Percentiles rank a stretch among this genome's conserved stretches.
These are phyloP conservation scores for Lanius collurio DNA, from an alignment of 2,113 vertebrate genomes.

Conservation along the genomic window DNA sequence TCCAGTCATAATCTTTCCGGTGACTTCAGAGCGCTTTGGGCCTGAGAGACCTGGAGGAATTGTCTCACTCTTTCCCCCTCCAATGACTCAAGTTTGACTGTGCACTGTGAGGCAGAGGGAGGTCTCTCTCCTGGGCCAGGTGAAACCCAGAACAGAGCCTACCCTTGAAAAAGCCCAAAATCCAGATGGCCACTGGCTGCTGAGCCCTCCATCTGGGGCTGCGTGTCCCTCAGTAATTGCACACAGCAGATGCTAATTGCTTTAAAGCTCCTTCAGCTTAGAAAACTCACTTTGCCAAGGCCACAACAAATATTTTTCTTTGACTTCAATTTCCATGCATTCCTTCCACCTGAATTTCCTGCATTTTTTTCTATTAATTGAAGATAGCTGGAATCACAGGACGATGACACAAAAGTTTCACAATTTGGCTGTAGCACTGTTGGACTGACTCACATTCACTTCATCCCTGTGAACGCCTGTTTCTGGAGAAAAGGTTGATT, in stretches of 20 bases:
- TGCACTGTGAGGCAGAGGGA: not conserved
- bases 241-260: constrained; percentile 35
- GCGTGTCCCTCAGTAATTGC: not conserved
- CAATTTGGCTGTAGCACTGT: not conserved
- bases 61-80: not conserved
- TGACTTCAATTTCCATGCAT: constrained; percentile 49
- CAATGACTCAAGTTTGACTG: not conserved
- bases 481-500: constrained; percentile 7
- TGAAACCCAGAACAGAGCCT: not conserved
- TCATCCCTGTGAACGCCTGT: not conserved
- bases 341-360: constrained; percentile 60
- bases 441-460: constrained; percentile 3
- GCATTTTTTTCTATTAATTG: constrained; percentile 24
- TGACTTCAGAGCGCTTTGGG: not conserved
- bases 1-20: not conserved
- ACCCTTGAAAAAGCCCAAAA: not conserved
- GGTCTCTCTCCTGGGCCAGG: not conserved
- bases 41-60: not conserved
- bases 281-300: not conserved
- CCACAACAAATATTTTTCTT: constrained; percentile 3
- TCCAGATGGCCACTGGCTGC: constrained; percentile 21
- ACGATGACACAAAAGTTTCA: constrained; percentile 35
- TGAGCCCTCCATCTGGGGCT: constrained; percentile 3
- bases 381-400: constrained; percentile 38
- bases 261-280: constrained; percentile 35